Evolutionary conservation across 1,140 invertebrate species (phyloP), one percentile per base, ranked within the genome.

Genomic region (Drosophila azteca): DNA sequence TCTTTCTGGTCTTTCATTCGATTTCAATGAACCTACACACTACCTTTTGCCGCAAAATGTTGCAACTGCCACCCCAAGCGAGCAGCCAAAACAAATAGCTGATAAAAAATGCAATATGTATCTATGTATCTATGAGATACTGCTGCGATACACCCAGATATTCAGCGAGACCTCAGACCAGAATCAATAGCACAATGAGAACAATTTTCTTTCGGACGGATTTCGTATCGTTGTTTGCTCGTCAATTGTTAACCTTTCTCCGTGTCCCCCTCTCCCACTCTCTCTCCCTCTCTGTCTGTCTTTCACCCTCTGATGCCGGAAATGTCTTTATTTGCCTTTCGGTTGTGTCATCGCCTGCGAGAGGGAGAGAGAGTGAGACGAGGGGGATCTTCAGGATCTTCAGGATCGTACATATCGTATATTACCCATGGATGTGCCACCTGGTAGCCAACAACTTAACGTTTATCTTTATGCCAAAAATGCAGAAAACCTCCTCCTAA

Each of bases 201-300:
- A 85, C 77, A 87, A 50, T 69, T 59, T 59, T 57, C 20, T 15
- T 46, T 45, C 29, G 45, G 29, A n/a, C 52, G 61, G 58, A 75
- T 77, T 77, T 64, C 53, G 35, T 13, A 13, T 39, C 11, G 60
- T 67, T 82, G 62, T 83, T 83, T 79, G 83, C 71, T 31, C 71
- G 88, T 79, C 77, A 87, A 87, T 88, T 79, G 79, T 88, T 79
- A 88, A 77, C 82, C 83, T 79, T 87, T 87, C 82, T 82, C 87
- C 58, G 63, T 73, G 75, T 74, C 44, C 65, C 44, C 65, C 60
- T 48, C 41, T n/a, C 26, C 49, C 59, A 15, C 11, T 7, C 11
- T n/a, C 11, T 48, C 22, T 31, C 13, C 5, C 11, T 26, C 26
- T 44, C 11, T 29, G 2, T 53, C 43, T 24, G 29, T 35, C 24